Evolutionary conservation across 2,888 invertebrate genomes (phyloP).

Genomic region (Crossocerus cetratus): DNA sequence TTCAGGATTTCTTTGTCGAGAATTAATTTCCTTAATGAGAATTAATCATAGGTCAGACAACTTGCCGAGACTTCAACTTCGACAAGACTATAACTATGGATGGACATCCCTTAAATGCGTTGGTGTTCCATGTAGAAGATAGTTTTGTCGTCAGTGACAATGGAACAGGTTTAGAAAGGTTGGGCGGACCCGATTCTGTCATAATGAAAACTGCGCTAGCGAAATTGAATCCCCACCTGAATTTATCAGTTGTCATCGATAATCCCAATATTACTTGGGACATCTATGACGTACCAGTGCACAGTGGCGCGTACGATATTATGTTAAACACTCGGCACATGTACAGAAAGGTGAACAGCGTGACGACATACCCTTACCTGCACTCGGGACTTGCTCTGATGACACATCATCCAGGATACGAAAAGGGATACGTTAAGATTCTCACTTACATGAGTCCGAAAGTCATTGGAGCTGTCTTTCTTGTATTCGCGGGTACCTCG

Average conservation of each 20-base stretch:
- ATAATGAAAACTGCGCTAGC: conserved; percentile 1
- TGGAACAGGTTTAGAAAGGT: conserved; percentile 4
- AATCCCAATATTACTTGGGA: background rate
- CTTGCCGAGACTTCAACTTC: conserved; percentile 35
- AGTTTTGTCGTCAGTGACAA: conserved; percentile 10
- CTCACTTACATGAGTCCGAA: conserved; percentile 19
- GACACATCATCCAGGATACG: conserved; percentile 22
- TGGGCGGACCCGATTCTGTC: conserved; percentile 33
- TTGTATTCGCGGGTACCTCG: background rate
- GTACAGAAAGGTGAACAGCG: conserved; percentile 20
- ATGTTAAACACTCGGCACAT: conserved; percentile 32
- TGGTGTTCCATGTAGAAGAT: conserved; percentile 21
- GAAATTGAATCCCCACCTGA: conserved; percentile 19
- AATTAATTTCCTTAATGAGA: background rate
- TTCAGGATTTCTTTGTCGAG: no score
- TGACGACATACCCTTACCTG: conserved; percentile 38
- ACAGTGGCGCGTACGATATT: conserved; percentile 32
- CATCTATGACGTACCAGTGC: background rate
- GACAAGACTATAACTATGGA: conserved; percentile 34
- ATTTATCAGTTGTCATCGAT: background rate
- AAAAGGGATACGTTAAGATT: conserved; percentile 25
- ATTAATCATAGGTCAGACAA: conserved; percentile 12
- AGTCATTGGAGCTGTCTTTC: conserved; percentile 10
- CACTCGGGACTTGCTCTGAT: conserved; percentile 31
- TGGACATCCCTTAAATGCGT: conserved; percentile 19